phyloP scores from a whole-genome alignment of 2,113 vertebrate genomes.

The Dicrurus megarhynchus region DNA sequence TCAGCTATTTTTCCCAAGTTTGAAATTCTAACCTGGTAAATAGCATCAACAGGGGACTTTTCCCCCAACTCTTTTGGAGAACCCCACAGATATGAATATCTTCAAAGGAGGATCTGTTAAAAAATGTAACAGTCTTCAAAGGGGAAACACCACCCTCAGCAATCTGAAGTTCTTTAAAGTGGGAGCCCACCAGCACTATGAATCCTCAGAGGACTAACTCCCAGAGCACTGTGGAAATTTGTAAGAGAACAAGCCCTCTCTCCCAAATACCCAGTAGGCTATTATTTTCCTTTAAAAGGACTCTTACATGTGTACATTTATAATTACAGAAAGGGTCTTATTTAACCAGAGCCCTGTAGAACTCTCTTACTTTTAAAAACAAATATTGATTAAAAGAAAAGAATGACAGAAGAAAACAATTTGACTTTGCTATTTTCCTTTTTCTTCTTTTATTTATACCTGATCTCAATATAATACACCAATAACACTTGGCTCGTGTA shows the following conservation, averaged over 20 bases:
- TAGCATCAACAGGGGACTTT: constrained; percentile 68
- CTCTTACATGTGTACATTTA: constrained; percentile 60
- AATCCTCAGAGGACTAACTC: constrained; percentile 64
- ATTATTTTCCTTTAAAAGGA: constrained; percentile 67
- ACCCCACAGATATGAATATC: constrained; percentile 71
- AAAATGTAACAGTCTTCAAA: constrained; percentile 79
- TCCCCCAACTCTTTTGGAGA: constrained; percentile 67
- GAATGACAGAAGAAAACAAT: constrained; percentile 42
- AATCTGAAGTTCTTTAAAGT: constrained; percentile 76
- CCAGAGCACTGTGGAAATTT: constrained; percentile 66
- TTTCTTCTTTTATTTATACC: constrained; percentile 20
- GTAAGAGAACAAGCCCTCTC: constrained; percentile 58
- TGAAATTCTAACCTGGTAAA: constrained; percentile 73
- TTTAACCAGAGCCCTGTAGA: constrained; percentile 59
- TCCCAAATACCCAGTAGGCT: constrained; percentile 47
- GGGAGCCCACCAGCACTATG: constrained; percentile 71
- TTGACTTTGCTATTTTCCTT: not conserved
- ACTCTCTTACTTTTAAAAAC: constrained; percentile 37
- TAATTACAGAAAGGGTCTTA: constrained; percentile 60
- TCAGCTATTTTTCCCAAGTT: constrained; percentile 64
- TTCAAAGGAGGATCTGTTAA: constrained; percentile 77
- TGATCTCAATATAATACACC: constrained; percentile 4
- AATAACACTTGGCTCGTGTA: not conserved
- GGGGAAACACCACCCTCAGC: constrained; percentile 75
- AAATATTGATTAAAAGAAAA: constrained; percentile 54